Percentiles rank a stretch among this genome's conserved stretches.
These are phyloP conservation scores for Magallana gigas DNA, from an alignment of 1,140 invertebrate species.

Conservation along the genomic window DNA sequence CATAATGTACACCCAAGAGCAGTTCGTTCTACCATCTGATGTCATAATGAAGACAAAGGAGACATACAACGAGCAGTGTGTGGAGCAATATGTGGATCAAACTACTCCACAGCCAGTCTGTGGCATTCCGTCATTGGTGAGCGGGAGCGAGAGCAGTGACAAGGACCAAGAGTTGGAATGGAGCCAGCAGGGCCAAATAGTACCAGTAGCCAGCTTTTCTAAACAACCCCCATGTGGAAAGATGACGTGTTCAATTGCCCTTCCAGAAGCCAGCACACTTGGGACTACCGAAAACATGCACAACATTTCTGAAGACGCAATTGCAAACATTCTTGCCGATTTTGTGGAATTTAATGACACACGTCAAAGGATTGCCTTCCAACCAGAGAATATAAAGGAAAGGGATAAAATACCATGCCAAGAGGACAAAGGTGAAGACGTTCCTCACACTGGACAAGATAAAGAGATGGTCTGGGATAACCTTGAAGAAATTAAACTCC, in stretches of 20 bases:
- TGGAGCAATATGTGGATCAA: neutral
- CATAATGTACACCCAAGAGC: neutral
- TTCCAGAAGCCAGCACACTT: neutral
- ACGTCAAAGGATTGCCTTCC: too few relatives aligned
- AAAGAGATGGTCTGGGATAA: too few relatives aligned
- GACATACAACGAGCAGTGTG: neutral
- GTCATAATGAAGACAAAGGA: neutral
- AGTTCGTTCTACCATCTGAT: neutral
- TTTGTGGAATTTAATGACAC: too few relatives aligned
- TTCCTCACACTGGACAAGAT: too few relatives aligned
- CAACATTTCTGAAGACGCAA: too few relatives aligned
- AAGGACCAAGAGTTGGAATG: neutral
- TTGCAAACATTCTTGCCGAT: too few relatives aligned
- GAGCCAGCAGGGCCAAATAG: neutral
- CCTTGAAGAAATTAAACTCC: too few relatives aligned
- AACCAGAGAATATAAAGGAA: too few relatives aligned
- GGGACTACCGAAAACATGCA: too few relatives aligned
- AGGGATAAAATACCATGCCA: too few relatives aligned
- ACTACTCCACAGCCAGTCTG: neutral
- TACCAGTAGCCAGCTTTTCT: neutral
- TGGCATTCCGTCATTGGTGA: neutral
- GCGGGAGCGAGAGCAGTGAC: neutral
- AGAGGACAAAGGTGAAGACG: too few relatives aligned
- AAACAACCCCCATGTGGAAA: neutral
- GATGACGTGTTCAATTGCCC: neutral